These are phyloP conservation scores for Brachionus rubens DNA, from an alignment of 1,140 invertebrate species.

Conservation along the genomic window DNA sequence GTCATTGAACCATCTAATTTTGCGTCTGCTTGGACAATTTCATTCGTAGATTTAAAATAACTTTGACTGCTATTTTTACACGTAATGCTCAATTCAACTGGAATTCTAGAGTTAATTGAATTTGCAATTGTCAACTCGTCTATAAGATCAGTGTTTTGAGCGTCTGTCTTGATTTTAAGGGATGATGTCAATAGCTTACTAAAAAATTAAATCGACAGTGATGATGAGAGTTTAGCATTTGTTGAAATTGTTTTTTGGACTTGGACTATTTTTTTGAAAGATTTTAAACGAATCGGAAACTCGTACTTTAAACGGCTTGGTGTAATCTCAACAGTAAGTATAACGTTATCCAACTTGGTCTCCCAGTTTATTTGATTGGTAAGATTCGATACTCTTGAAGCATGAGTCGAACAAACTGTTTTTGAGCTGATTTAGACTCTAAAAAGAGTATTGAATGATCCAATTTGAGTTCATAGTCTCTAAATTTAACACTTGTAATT, in stretches of 20 bases:
- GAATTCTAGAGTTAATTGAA: slow-evolving; percentile 10
- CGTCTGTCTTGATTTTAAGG: background rate
- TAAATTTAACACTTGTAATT: background rate
- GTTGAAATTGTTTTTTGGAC: background rate
- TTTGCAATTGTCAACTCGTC: slow-evolving; percentile 9
- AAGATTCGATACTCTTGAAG: too few relatives aligned
- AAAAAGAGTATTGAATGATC: slow-evolving; percentile 2
- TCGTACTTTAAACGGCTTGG: slow-evolving; percentile 36
- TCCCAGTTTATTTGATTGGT: too few relatives aligned
- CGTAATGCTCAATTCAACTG: background rate
- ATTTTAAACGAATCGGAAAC: slow-evolving; percentile 21
- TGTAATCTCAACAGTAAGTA: slow-evolving; percentile 1
- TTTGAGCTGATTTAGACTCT: slow-evolving; percentile 11
- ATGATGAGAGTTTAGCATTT: background rate
- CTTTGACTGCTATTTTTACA: background rate
- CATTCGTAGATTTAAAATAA: slow-evolving; percentile 4
- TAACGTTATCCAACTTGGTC: background rate
- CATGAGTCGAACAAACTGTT: background rate
- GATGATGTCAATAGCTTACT: background rate
- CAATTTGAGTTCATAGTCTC: slow-evolving; percentile 4
- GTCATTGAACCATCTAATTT: slow-evolving; percentile 4
- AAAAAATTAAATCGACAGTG: slow-evolving; percentile 17
- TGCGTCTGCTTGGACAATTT: background rate
- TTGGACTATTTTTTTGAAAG: slow-evolving; percentile 1
- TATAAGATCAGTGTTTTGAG: background rate